phyloP scores from a whole-genome alignment of 2,888 invertebrate genomes.

The Argyresthia goedartella region DNA sequence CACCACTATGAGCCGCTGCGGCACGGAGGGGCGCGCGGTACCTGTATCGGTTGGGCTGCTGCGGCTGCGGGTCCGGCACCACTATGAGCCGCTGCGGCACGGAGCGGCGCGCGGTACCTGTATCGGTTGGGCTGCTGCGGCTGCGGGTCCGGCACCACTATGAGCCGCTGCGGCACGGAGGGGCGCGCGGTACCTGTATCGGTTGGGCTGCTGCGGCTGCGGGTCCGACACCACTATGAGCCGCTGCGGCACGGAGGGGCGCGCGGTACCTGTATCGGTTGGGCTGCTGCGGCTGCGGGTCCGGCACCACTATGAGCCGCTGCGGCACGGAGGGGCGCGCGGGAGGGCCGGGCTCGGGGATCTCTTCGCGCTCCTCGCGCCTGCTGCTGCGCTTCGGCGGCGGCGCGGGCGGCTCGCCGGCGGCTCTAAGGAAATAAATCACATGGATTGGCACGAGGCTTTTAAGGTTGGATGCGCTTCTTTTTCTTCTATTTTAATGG shows the following conservation, averaged over 20 bases:
- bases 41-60: no score
- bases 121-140: no score
- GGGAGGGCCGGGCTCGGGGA: constrained; percentile 87
- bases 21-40: no score
- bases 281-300: constrained; percentile 83
- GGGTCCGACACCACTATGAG: constrained; percentile 71
- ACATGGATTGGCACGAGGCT: background rate
- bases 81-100: no score
- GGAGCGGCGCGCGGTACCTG: no score
- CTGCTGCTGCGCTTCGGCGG: constrained; percentile 72
- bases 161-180: no score
- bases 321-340: constrained; percentile 91
- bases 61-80: no score
- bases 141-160: no score
- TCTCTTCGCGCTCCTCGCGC: constrained; percentile 72
- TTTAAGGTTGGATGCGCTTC: no score
- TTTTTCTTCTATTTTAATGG: no score
- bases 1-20: no score
- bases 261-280: constrained; percentile 79
- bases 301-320: constrained; percentile 92
- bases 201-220: constrained; percentile 67
- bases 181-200: no score
- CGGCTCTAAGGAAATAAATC: constrained; percentile 65
- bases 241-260: constrained; percentile 87
- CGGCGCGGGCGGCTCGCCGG: constrained; percentile 72